Percentiles rank a stretch among this genome's conserved stretches.
Conservation (phyloP, 2,888 invertebrate species). For the Andrena bicolor region DNA sequence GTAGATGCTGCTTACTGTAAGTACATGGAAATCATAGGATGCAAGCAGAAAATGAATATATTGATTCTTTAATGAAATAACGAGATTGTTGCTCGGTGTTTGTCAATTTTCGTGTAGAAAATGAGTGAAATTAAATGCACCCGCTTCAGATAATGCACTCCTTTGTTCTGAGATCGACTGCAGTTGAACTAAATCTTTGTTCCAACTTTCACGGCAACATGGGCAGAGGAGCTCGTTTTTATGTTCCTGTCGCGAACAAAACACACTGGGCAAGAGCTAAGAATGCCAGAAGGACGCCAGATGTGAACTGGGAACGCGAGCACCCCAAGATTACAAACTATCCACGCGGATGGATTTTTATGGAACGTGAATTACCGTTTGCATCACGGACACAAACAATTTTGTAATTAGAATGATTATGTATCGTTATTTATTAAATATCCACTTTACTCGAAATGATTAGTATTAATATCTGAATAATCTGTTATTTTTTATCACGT, state of each 20-base stretch:
- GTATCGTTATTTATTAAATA: background rate
- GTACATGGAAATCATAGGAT: background rate
- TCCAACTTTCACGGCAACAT: background rate
- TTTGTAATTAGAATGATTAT: background rate
- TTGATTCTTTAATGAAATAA: background rate
- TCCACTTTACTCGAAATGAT: too few relatives aligned
- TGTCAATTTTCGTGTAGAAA: background rate
- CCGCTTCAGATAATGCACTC: background rate
- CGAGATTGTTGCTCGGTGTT: background rate
- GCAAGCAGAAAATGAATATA: background rate
- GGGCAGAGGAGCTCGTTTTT: constrained; percentile 13
- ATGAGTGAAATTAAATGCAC: background rate
- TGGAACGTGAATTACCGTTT: constrained; percentile 25
- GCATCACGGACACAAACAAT: background rate
- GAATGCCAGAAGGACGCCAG: constrained; percentile 42
- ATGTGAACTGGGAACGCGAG: constrained; percentile 41
- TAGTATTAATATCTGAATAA: too few relatives aligned
- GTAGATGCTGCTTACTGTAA: too few relatives aligned
- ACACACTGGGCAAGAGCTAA: constrained; percentile 1
- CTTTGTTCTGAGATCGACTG: background rate
- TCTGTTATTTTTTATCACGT: too few relatives aligned
- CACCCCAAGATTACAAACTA: constrained; percentile 23
- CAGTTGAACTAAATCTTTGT: background rate
- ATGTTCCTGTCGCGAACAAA: constrained; percentile 9
- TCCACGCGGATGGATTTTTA: constrained; percentile 18